Evolutionary conservation across 2,888 invertebrate genomes (phyloP).

Genomic region (Pterostichus niger): DNA sequence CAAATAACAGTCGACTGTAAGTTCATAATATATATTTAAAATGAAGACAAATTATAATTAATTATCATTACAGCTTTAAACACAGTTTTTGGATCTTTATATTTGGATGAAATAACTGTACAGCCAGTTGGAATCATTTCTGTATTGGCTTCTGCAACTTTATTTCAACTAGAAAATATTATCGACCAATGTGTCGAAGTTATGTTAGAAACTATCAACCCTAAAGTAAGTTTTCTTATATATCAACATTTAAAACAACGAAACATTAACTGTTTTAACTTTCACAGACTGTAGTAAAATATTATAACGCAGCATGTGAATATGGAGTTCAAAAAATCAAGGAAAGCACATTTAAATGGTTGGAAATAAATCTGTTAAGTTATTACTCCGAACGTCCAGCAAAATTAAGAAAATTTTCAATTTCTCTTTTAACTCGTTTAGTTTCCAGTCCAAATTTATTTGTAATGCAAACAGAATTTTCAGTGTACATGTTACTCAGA

Average conservation of each 20-base stretch:
- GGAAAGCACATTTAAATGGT: slow-evolving; percentile 84
- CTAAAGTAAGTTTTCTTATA: slow-evolving; percentile 76
- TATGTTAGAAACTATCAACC: slow-evolving; percentile 87
- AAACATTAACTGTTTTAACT: not conserved
- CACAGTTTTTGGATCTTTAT: slow-evolving; percentile 87
- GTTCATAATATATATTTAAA: slow-evolving; percentile 68
- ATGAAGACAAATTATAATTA: slow-evolving; percentile 11
- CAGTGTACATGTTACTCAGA: slow-evolving; percentile 85
- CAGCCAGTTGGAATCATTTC: slow-evolving; percentile 84
- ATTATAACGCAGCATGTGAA: slow-evolving; percentile 84
- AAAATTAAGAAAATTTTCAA: slow-evolving; percentile 82
- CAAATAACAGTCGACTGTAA: slow-evolving; percentile 84
- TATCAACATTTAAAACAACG: slow-evolving; percentile 10
- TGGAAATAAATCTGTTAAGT: slow-evolving; percentile 84
- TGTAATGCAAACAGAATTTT: slow-evolving; percentile 89
- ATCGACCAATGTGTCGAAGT: slow-evolving; percentile 87
- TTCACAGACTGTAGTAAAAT: slow-evolving; percentile 83
- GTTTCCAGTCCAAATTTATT: slow-evolving; percentile 83
- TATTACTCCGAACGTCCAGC: slow-evolving; percentile 80
- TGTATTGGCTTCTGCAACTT: slow-evolving; percentile 85
- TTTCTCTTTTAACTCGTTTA: slow-evolving; percentile 83
- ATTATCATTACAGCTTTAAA: slow-evolving; percentile 80
- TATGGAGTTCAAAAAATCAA: slow-evolving; percentile 84
- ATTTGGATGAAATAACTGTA: slow-evolving; percentile 86
- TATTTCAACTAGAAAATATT: slow-evolving; percentile 86